Evolutionary conservation across 2,113 vertebrate genomes (phyloP).

Genomic region (Dipodomys ordii): DNA sequence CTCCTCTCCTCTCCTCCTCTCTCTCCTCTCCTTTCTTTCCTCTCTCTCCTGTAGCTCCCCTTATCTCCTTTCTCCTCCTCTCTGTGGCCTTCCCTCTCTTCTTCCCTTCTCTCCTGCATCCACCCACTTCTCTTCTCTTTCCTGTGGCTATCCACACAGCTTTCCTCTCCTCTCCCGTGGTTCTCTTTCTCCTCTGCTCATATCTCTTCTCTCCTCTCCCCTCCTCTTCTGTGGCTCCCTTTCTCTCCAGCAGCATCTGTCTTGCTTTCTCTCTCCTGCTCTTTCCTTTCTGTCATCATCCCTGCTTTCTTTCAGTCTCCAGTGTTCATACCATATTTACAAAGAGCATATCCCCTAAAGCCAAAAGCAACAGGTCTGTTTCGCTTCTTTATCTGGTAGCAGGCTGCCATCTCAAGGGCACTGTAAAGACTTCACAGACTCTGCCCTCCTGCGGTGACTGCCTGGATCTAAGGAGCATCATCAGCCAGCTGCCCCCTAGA

Average conservation of each 20-base stretch:
- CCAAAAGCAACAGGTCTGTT: too few species aligned
- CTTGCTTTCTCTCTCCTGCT: background rate
- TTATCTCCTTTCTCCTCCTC: background rate
- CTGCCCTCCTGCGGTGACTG: accelerated
- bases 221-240: background rate
- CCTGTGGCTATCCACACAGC: too few species aligned
- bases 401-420: constrained; percentile 52
- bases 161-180: too few species aligned
- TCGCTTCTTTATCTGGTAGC: background rate
- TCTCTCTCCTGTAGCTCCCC: too few species aligned
- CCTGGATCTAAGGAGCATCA: too few species aligned
- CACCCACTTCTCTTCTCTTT: background rate
- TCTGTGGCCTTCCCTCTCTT: background rate
- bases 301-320: background rate
- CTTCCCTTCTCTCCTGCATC: background rate
- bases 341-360: background rate
- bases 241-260: background rate
- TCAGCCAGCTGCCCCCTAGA: background rate
- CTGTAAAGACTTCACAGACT: background rate
- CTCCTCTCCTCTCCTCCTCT: background rate
- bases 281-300: background rate
- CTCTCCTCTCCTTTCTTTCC: background rate
- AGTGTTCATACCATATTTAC: background rate
- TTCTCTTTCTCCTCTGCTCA: background rate
- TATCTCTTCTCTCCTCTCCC: background rate